A percentile compares a stretch with the other conserved stretches of the same genome.
phyloP scores from a whole-genome alignment of 2,888 invertebrate genomes.

The Aphodius granarius region DNA sequence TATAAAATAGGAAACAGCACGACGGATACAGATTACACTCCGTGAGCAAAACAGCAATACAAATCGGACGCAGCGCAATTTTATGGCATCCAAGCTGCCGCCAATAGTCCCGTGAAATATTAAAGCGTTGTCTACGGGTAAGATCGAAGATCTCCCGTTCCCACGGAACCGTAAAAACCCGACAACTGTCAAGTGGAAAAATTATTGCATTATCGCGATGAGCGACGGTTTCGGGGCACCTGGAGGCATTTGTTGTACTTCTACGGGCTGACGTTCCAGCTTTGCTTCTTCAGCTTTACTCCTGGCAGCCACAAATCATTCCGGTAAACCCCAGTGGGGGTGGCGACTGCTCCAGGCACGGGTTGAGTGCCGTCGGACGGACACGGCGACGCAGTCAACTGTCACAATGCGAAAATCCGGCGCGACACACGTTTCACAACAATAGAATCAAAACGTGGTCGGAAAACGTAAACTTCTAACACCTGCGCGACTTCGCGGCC shows the following conservation, averaged over 20 bases:
- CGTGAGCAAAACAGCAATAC: not conserved
- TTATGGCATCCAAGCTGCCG: not conserved
- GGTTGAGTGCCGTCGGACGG: not conserved
- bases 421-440: conserved; percentile 40
- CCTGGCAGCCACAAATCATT: conserved; percentile 46
- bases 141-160: conserved; percentile 1
- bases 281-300: conserved; percentile 35
- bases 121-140: not conserved
- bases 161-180: not conserved
- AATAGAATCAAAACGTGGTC: conserved; percentile 55
- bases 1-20: not conserved
- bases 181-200: conserved; percentile 13
- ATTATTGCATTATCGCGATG: conserved; percentile 11
- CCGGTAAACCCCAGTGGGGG: conserved; percentile 40
- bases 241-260: conserved; percentile 14
- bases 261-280: conserved; percentile 11
- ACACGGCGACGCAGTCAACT: conserved; percentile 45
- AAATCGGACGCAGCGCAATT: not conserved
- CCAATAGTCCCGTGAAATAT: conserved; percentile 2
- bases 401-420: conserved; percentile 48
- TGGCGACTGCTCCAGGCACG: not conserved
- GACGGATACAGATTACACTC: not conserved
- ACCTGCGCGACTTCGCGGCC: conserved; percentile 16
- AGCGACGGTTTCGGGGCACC: conserved; percentile 7
- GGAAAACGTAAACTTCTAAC: conserved; percentile 44